phyloP scores from a whole-genome alignment of 1,140 invertebrate species.

The Eupristina koningsbergeri region DNA sequence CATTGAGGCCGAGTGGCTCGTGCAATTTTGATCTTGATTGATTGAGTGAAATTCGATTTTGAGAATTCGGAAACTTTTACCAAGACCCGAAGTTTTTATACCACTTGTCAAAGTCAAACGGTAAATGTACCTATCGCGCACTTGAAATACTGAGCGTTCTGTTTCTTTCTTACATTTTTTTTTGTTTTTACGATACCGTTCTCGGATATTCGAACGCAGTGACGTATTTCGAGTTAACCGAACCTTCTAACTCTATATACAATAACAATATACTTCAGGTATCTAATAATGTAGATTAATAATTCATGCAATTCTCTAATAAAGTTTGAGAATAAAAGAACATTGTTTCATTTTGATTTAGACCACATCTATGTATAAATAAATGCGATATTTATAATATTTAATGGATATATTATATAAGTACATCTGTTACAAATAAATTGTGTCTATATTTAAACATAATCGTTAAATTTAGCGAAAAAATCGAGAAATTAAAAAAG shows the following conservation, averaged over 20 bases:
- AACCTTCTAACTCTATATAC: neutral
- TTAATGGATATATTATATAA: too few species aligned
- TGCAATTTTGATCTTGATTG: constrained; percentile 33
- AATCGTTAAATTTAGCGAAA: too few species aligned
- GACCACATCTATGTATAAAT: too few species aligned
- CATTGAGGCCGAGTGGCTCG: neutral
- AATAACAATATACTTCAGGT: neutral
- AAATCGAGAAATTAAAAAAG: too few species aligned
- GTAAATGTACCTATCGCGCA: neutral
- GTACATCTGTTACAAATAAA: too few species aligned
- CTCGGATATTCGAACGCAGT: neutral
- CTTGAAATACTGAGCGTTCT: constrained; percentile 10
- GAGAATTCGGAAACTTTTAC: constrained; percentile 20
- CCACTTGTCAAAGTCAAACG: constrained; percentile 32
- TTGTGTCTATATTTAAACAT: too few species aligned
- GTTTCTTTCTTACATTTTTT: neutral
- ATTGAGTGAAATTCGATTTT: constrained; percentile 39
- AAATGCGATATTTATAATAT: too few species aligned
- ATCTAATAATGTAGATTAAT: neutral
- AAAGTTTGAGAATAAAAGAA: too few species aligned
- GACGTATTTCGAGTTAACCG: neutral
- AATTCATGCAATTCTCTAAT: too few species aligned
- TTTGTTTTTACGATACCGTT: neutral
- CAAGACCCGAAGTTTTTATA: constrained; percentile 22
- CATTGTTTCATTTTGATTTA: too few species aligned